Conservation (phyloP, 2,113 vertebrate species). For the Axis porcinus region DNA sequence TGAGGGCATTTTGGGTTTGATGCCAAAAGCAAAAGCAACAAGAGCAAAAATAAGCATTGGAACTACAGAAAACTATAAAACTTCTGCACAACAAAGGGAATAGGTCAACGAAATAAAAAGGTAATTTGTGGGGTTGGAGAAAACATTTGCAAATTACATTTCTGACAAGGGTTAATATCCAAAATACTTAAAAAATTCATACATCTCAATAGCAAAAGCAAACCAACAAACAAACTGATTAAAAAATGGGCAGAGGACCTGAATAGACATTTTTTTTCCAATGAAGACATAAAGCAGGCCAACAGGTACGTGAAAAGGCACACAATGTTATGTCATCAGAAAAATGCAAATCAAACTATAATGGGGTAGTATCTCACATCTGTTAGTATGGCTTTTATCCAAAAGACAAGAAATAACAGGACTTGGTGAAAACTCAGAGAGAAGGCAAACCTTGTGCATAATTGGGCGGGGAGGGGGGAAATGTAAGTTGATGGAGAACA, state of each 20-base stretch:
- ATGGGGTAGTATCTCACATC: not conserved
- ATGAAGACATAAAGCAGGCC: not conserved
- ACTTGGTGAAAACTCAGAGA: fast-evolving
- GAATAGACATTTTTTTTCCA: not conserved
- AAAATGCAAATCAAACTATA: not conserved
- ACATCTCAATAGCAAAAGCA: not conserved
- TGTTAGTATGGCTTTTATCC: not conserved
- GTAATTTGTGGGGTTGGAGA: not conserved
- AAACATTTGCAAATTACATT: not conserved
- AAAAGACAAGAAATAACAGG: not conserved
- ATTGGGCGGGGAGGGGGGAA: fast-evolving
- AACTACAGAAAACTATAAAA: not conserved
- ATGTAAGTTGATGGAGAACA: not conserved
- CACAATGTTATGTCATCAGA: not conserved
- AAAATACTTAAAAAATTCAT: not conserved
- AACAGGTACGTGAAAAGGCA: not conserved
- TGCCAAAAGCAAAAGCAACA: not conserved
- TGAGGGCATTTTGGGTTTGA: not conserved
- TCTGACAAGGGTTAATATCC: not conserved
- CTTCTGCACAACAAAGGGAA: not conserved
- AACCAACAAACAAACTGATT: not conserved
- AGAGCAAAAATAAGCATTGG: not conserved
- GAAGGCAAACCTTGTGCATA: not conserved
- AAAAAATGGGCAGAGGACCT: not conserved
- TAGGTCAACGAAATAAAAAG: not conserved